Conservation (phyloP, 2,797 vertebrate species). For the Cyprinella venusta region DNA sequence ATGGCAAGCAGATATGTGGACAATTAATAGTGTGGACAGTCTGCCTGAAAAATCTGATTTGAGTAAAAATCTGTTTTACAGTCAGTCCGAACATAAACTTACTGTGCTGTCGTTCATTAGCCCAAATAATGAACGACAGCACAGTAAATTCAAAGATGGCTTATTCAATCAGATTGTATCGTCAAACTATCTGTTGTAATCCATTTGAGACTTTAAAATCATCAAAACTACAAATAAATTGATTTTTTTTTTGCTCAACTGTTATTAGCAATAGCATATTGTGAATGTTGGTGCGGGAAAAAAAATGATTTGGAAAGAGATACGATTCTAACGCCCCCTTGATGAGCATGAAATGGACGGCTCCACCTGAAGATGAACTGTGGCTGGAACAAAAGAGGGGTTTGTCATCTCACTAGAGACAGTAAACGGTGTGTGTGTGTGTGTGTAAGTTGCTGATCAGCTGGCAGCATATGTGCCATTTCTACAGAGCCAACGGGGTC, state of each 20-base stretch:
- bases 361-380: conserved; percentile 80
- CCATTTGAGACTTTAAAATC: neutral
- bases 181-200: neutral
- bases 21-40: no score
- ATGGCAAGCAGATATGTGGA: no score
- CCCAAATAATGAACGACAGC: no score
- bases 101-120: no score
- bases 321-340: conserved; percentile 56
- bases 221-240: neutral
- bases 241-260: neutral
- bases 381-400: conserved; percentile 72
- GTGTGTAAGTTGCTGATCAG: conserved; percentile 82
- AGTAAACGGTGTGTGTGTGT: conserved; percentile 76
- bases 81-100: no score
- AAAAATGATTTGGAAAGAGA: conserved; percentile 27
- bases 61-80: no score
- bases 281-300: conserved; percentile 10
- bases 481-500: conserved; percentile 79
- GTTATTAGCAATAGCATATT: neutral
- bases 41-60: no score
- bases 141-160: neutral
- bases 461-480: conserved; percentile 81
- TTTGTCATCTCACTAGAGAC: conserved; percentile 73
- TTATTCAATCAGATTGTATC: neutral
- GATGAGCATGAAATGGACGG: conserved; percentile 78